Evolutionary conservation across 2,888 invertebrate genomes (phyloP), one percentile per base, ranked within the genome.

Genomic region (Lucinisca nassula): DNA sequence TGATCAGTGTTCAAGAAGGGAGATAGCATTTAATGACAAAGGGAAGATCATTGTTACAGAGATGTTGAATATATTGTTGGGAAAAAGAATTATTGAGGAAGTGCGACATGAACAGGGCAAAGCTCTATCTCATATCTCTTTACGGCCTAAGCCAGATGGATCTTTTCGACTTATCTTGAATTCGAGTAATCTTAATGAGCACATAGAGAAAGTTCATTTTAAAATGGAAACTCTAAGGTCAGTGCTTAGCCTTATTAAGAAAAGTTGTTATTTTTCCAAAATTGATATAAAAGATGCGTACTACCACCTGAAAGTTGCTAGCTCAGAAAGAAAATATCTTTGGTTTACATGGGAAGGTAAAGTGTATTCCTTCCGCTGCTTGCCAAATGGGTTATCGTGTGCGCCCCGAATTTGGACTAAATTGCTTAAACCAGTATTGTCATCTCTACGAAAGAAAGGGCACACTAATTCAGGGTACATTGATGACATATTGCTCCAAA

Each of bases 141-240:
- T 85, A 10, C 51, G 51, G 35, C 72, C 84, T 14, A 89, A 89
- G 72, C 27, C 17, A 10, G 84, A 87, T 82, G 86, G 89, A 10
- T 70, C 80, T 30, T 32, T 79, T 37, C 17, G 86, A 51, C 24
- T 89, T 40, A 89, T 87, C 72, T 58, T 89, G 37, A 87, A 91
- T 84, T 72, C 86, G 27, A 82, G 79, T 32, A n/a, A 76, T 1
- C 51, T 91, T 3, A 91, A 91, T 76, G 30, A 72, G 0, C 49
- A 73, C 55, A 55, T 89, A 27, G 73, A 82, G 24, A 78, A 87
- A 14, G 75, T 79, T 55, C 86, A 88, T 83, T 91, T 90, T 73
- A 90, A n/a, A 84, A 89, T 91, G 90, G 90, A 89, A 35, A 91
- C 87, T 3, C 55, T 91, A 10, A 79, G 79, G 37, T 61, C 85